phyloP scores from a whole-genome alignment of 2,888 invertebrate genomes.

The Ophion slaviceki region DNA sequence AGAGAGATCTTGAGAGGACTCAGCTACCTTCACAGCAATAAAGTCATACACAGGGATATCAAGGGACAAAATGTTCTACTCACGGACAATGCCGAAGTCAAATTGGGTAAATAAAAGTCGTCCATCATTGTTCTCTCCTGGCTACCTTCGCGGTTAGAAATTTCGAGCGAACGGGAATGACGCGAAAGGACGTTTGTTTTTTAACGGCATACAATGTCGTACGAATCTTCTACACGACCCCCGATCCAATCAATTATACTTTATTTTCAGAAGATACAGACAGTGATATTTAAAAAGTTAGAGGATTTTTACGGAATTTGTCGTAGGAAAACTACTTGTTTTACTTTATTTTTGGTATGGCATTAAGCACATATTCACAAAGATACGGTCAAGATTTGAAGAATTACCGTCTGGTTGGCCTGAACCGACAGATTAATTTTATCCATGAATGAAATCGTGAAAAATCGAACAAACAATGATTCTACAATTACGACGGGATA shows the following conservation, averaged over 20 bases:
- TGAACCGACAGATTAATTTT: no score
- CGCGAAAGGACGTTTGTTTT: neutral
- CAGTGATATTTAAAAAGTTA: neutral
- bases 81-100: constrained; percentile 99
- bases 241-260: neutral
- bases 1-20: constrained; percentile 97
- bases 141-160: neutral
- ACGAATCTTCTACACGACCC: neutral
- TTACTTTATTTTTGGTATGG: no score
- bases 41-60: constrained; percentile 99
- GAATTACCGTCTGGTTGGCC: no score
- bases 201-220: neutral
- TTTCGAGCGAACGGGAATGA: neutral
- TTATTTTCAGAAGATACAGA: neutral
- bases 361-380: no score
- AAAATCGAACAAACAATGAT: no score
- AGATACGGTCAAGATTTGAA: no score
- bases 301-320: no score
- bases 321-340: no score
- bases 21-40: constrained; percentile 98
- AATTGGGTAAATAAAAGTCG: constrained; percentile 89
- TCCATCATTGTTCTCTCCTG: neutral
- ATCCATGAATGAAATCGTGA: no score
- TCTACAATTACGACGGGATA: no score
- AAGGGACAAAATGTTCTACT: constrained; percentile 99